Evolutionary conservation across 2,113 vertebrate species (phyloP), one percentile per base, ranked within the genome.

Genomic region (Microcebus murinus): DNA sequence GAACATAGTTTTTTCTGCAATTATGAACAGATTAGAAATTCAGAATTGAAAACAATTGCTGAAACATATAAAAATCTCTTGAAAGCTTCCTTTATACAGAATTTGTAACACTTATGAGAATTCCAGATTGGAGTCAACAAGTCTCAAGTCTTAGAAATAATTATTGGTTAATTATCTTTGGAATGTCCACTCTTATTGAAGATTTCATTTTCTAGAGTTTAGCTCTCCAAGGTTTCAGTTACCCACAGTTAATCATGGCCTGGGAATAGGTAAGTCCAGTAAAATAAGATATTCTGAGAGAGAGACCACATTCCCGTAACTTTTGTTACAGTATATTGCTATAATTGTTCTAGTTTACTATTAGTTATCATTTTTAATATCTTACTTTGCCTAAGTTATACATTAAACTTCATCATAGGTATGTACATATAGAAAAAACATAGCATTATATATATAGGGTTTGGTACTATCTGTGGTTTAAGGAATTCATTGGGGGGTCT

Each of bases 1-100:
- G 45, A 83, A 91, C 95, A 81, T 39, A 94, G 90, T 48, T 39
- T 95, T 31, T 95, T 25, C 4, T 87, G 12, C 81, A 55, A 92
- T 97, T 97, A 67, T 3, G 57, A 55, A n/a, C n/a, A 97, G 9
- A 85, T 90, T 71, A 96, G 45, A 96, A 77, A 86, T 68, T 65
- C 50, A 91, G 12, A 87, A 93, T 57, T 67, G 27, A 39, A 86
- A 95, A 82, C 34, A 74, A 1, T 95, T 5, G 7, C n/a, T 52
- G 4, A 87, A 82, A 84, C 2, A 31, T 67, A 34, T 34, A 13
- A 90, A 95, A 90, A 77, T n/a, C 61, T 91, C 29, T 59, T 91
- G 48, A 88, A 29, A 94, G 52, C 55, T 0, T 39, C 21, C 21
- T 92, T 65, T 92, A 23, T 20, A 45, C 45, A 27, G 63, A 74